Evolutionary conservation across 2,888 invertebrate genomes (phyloP), one percentile per base, ranked within the genome.

Genomic region (Clepsis dumicolana): DNA sequence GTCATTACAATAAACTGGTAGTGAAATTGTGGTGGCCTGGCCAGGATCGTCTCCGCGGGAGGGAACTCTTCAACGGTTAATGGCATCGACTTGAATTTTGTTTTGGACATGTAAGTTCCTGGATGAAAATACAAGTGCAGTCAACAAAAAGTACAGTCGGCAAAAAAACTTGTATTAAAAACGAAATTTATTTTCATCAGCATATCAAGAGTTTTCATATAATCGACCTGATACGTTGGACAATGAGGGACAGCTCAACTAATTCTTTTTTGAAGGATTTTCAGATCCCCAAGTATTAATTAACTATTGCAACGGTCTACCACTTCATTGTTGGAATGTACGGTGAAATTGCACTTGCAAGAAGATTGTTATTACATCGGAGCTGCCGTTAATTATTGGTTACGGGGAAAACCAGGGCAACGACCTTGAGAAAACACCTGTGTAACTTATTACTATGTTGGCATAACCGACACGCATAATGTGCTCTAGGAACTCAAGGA

Each of bases 381-480:
- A 35, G 8, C 35, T 35, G 16, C 29, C 29, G 7, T 29, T 29
- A n/a, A n/a, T 35, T 41, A 4, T 44, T 18, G 16, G 8, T 18
- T 38, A 4, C 5, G 38, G 38, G 38, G 38, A 41, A 41, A 18
- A 16, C 18, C 16, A 16, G 18, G 44, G 44, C 44, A 44, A 16
- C 41, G 16, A 44, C 44, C 44, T 44, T 44, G 44, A 38, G n/a
- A 44, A 44, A 44, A 44, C 44, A 44, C 44, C 18, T 18, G 44
- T 18, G 18, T 44, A 7, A 41, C n/a, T 41, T n/a, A 4, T 41
- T 18, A 18, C 18, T 44, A 44, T 44, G 18, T 18, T 16, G 16
- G 7, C 16, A 44, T 8, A 44, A 41, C 38, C 7, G n/a, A n/a
- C 16, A 35, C 12, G n/a, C 38, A 41, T 41, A 41, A 41, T n/a